Conservation (phyloP, 2,797 vertebrate genomes). For the Mareca penelope region DNA sequence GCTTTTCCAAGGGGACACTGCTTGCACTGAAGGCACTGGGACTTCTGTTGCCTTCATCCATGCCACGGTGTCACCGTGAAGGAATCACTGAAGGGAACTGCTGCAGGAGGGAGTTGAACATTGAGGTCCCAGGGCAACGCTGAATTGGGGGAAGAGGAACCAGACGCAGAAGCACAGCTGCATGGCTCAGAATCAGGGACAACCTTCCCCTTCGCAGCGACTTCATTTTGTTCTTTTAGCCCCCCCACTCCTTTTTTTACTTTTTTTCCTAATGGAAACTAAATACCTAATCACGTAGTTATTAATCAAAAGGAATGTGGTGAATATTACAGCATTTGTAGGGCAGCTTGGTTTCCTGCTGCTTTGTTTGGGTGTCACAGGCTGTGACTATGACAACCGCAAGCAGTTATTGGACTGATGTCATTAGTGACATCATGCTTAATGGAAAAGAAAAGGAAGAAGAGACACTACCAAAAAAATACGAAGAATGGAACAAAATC, state of each 20-base stretch:
- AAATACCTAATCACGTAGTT: not conserved
- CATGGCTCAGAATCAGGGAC: not conserved
- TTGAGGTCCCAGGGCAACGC: rapidly evolving
- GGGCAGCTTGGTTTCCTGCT: slow-evolving; percentile 30
- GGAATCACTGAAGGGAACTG: not conserved
- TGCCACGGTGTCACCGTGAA: not conserved
- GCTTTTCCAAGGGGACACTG: not conserved
- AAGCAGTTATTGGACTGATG: slow-evolving; percentile 55
- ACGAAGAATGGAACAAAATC: not conserved
- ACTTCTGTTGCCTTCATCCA: not conserved
- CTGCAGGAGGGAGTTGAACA: not conserved
- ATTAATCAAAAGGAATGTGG: slow-evolving; percentile 5
- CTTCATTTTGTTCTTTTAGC: not conserved
- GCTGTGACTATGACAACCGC: slow-evolving; percentile 72
- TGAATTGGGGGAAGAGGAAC: not conserved
- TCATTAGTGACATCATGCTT: slow-evolving; percentile 60
- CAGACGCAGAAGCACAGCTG: not conserved
- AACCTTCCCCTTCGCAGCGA: not conserved
- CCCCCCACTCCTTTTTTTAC: not conserved
- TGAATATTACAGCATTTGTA: slow-evolving; percentile 45
- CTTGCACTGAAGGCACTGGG: not conserved
- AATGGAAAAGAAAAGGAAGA: slow-evolving; percentile 39
- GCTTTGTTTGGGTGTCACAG: slow-evolving; percentile 72
- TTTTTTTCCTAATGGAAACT: not conserved
- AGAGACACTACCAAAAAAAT: not conserved